Conservation (phyloP, 2,888 invertebrate genomes). For the Napeogenes inachia region DNA sequence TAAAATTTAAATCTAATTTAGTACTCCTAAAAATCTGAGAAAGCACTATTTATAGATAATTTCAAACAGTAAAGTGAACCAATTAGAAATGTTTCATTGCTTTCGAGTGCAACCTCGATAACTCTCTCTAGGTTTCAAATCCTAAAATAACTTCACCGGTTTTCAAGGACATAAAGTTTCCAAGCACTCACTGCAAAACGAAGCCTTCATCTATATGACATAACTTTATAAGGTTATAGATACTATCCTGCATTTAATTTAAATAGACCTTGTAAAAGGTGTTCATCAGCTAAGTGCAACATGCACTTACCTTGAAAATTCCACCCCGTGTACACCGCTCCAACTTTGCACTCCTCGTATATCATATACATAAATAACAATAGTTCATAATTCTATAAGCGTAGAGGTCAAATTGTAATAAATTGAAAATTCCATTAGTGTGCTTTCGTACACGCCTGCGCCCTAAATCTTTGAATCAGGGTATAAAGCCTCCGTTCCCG, state of each 20-base stretch:
- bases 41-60: too few relatives aligned
- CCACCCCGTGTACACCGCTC: constrained; percentile 36
- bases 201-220: constrained; percentile 18
- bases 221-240: constrained; percentile 17
- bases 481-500: constrained; percentile 54
- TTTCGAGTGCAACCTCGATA: too few relatives aligned
- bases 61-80: too few relatives aligned
- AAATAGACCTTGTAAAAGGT: constrained; percentile 38
- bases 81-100: too few relatives aligned
- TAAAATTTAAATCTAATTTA: too few relatives aligned
- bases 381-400: constrained; percentile 7
- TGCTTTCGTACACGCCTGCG: constrained; percentile 51
- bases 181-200: constrained; percentile 10
- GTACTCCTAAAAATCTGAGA: too few relatives aligned
- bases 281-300: constrained; percentile 52
- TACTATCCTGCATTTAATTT: constrained; percentile 25
- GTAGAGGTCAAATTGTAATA: constrained; percentile 10
- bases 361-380: not conserved
- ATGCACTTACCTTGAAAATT: constrained; percentile 38
- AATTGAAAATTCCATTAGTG: not conserved
- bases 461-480: constrained; percentile 19
- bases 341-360: not conserved
- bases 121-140: too few relatives aligned
- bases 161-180: constrained; percentile 8
- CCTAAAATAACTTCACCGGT: too few relatives aligned